A percentile compares a stretch with the other conserved stretches of the same genome.
Evolutionary conservation across 2,797 vertebrate species (phyloP).

Genomic region (Schizopygopsis malacanthus): DNA sequence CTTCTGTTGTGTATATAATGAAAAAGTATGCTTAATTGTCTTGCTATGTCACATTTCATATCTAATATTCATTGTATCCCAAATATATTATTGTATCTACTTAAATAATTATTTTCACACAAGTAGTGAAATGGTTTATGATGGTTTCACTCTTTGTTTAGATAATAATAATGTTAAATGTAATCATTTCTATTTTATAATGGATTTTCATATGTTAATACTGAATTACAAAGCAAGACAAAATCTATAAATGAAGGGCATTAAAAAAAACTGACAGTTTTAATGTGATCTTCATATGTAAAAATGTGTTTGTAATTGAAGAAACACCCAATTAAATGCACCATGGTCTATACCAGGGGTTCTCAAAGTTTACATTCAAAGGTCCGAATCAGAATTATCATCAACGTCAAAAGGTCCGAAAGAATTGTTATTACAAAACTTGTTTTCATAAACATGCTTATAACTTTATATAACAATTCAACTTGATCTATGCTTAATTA

Average conservation of each 20-base stretch:
- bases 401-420: no score
- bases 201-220: background rate
- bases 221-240: background rate
- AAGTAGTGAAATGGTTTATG: background rate
- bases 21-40: no score
- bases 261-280: background rate
- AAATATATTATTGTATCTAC: background rate
- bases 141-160: background rate
- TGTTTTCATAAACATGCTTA: no score
- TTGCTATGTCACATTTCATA: background rate
- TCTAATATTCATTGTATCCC: background rate
- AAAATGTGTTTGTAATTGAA: background rate
- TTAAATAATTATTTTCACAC: background rate
- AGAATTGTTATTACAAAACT: no score
- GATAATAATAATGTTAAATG: background rate
- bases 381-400: no score
- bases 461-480: no score
- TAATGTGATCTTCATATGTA: background rate
- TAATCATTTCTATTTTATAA: background rate
- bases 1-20: background rate
- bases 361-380: no score
- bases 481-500: no score
- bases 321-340: background rate
- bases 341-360: background rate
- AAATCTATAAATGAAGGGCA: background rate